Percentiles rank a stretch among this genome's conserved stretches.
Evolutionary conservation across 2,797 vertebrate species (phyloP).

Genomic region (Taeniopygia guttata): DNA sequence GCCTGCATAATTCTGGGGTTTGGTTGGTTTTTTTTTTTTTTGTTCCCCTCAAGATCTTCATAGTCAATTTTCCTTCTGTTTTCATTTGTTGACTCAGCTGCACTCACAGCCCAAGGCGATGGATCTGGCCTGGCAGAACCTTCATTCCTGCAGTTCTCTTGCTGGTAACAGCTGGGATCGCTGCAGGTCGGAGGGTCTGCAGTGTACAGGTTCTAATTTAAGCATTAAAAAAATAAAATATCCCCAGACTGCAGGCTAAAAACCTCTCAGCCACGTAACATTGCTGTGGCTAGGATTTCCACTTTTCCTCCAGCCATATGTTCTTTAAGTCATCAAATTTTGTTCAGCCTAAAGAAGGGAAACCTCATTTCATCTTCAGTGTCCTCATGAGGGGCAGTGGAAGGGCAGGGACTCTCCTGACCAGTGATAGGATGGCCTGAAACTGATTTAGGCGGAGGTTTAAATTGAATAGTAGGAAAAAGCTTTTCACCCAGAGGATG

Average conservation of each 20-base stretch:
- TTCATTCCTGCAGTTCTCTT: not conserved
- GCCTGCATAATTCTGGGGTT: not conserved
- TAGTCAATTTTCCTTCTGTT: conserved; percentile 26
- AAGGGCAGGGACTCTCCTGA: not conserved
- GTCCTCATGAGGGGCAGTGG: not conserved
- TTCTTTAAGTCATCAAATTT: not conserved
- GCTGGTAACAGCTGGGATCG: conserved; percentile 30
- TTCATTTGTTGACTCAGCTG: conserved; percentile 61
- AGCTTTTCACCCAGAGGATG: not conserved
- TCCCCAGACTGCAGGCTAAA: not conserved
- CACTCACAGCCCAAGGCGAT: not conserved
- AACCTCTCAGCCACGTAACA: not conserved
- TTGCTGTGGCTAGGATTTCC: not conserved
- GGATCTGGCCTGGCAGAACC: not conserved
- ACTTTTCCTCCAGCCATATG: not conserved
- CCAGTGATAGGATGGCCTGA: not conserved
- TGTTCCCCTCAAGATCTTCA: not conserved
- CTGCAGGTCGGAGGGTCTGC: not conserved
- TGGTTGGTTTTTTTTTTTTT: not conserved
- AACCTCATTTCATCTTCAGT: not conserved
- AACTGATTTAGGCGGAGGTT: not conserved
- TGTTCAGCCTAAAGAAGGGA: not conserved
- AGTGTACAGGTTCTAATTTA: not conserved
- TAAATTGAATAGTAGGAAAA: not conserved
- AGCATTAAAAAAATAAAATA: not conserved